These are phyloP conservation scores for Diglossa cyanea DNA, from an alignment of 2,797 vertebrate genomes.

Conservation along the genomic window DNA sequence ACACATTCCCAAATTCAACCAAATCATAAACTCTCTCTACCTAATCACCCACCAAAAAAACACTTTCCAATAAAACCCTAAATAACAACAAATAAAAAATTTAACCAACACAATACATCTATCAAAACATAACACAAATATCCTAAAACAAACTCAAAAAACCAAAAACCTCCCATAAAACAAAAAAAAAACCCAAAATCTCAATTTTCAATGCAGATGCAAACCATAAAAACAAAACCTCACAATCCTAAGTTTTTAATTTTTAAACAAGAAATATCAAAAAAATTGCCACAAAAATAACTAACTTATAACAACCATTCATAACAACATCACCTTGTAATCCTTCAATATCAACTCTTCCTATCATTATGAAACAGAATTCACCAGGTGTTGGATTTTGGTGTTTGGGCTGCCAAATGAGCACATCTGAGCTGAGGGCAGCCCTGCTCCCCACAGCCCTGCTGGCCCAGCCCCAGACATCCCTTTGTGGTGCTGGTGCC, in stretches of 20 bases:
- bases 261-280: background rate
- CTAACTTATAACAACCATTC: background rate
- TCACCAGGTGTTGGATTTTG: background rate
- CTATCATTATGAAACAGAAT: background rate
- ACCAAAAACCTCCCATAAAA: background rate
- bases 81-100: background rate
- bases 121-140: background rate
- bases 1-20: background rate
- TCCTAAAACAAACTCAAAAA: background rate
- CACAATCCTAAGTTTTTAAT: background rate
- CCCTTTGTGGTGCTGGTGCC: background rate
- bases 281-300: background rate
- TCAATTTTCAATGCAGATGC: background rate
- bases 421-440: accelerated
- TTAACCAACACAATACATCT: background rate
- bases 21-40: background rate
- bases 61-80: background rate
- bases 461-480: background rate
- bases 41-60: background rate
- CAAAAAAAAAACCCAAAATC: background rate
- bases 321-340: background rate
- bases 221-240: background rate
- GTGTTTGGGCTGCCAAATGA: background rate
- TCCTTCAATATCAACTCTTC: background rate
- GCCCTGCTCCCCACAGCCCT: background rate